phyloP scores from a whole-genome alignment of 2,113 vertebrate genomes.

The Echinops telfairi region DNA sequence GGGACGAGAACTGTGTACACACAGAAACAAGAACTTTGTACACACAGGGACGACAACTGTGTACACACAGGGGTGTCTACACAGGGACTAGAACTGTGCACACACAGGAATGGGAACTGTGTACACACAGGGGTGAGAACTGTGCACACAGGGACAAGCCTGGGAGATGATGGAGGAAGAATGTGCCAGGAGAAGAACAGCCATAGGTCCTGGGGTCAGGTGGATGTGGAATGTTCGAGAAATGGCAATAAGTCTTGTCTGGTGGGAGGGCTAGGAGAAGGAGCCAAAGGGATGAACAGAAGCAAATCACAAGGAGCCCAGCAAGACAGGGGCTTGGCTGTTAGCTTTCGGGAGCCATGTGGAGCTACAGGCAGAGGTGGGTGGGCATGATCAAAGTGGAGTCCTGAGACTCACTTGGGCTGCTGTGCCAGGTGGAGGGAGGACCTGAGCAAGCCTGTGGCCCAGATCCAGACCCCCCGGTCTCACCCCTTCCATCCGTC shows the following conservation, averaged over 20 bases:
- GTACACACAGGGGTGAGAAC: no score
- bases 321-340: not conserved
- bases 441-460: not conserved
- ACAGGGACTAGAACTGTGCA: no score
- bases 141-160: not conserved
- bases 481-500: not conserved
- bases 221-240: not conserved
- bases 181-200: rapidly evolving
- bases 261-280: not conserved
- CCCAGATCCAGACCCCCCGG: not conserved
- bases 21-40: no score
- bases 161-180: not conserved
- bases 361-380: not conserved
- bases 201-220: not conserved
- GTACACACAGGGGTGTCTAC: no score
- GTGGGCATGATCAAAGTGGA: not conserved
- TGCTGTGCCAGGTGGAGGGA: not conserved
- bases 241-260: not conserved
- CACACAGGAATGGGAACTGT: no score
- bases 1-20: no score
- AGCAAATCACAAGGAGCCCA: not conserved
- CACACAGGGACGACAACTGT: no score
- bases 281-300: not conserved
- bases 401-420: not conserved
- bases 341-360: not conserved